Conservation (phyloP, 1,140 invertebrate species). For the Brachionus asplanchnoidis region DNA sequence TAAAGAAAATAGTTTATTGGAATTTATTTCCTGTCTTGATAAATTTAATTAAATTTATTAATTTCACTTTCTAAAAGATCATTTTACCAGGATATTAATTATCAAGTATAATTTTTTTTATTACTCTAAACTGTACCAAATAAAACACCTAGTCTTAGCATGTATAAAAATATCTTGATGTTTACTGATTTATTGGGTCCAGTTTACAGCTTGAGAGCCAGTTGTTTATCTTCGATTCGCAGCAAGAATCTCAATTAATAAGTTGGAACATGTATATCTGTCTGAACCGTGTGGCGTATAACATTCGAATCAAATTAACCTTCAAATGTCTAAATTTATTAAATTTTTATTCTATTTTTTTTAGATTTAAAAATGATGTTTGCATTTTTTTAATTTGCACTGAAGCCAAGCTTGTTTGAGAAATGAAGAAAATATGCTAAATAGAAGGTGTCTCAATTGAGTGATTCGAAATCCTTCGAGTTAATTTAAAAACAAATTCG, state of each 20-base stretch:
- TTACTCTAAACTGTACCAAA: neutral
- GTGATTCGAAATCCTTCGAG: slow-evolving; percentile 18
- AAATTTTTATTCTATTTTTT: neutral
- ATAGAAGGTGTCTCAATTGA: slow-evolving; percentile 17
- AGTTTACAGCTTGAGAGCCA: neutral
- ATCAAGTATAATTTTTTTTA: neutral
- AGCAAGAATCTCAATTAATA: neutral
- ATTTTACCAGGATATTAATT: neutral
- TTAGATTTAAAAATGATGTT: neutral
- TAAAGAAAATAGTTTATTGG: neutral
- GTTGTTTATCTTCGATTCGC: neutral
- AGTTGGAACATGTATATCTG: neutral
- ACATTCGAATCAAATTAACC: neutral
- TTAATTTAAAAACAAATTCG: neutral
- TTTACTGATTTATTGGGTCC: neutral
- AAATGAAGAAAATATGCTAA: neutral
- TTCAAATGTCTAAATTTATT: neutral
- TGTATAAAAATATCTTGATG: neutral
- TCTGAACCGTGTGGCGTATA: neutral
- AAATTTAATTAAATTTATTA: neutral
- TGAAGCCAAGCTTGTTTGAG: neutral
- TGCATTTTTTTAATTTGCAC: neutral
- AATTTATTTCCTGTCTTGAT: neutral
- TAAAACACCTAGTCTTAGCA: neutral
- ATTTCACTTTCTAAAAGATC: neutral